Base-by-base conservation (phyloP, 2,888 invertebrate species). In the Ernsta delagoae region DNA sequence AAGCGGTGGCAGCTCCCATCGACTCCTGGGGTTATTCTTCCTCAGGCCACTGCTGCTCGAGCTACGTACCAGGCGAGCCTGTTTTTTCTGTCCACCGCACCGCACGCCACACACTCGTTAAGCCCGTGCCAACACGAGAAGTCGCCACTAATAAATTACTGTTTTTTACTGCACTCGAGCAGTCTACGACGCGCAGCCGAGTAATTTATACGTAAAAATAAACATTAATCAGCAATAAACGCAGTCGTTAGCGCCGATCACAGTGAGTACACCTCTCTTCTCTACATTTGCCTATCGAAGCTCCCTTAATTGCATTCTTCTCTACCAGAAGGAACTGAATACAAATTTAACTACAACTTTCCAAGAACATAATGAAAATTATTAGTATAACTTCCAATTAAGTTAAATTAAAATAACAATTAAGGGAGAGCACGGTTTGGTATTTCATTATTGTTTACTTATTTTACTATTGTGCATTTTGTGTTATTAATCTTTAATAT, bases 91-190 rank as follows among this genome's bases (percentile, higher is more conserved):
- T 94, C 87, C 90, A 93, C 92, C 92, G 94, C 87, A 87, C 90
- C 92, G 91, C 92, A 94, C 94, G 92, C 93, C 92, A 92, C 90
- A 93, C 92, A 92, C 93, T 93, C 94, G 94, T 94, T 94, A 93
- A 92, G 92, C 89, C 94, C 94, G 94, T 93, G 94, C 93, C 93
- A 94, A 94, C 93, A 94, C 95, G 94, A 94, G 94, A 93, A 94
- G 94, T 94, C 94, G 94, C 94, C 94, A 93, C 94, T 93, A 93
- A 94, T 93, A 93, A 93, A 93, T 93, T 93, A 92, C 90, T 89
- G 92, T 92, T 93, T 93, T 92, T 93, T 92, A 91, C 91, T 87
- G 88, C 87, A 88, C 87, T 84, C 86, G 85, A 86, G 86, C 91
- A 94, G 95, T 94, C 93, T 91, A 85, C 91, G 92, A 84, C 93